Conservation (phyloP, 2,113 vertebrate species). For the Xenotilapia longispinis region DNA sequence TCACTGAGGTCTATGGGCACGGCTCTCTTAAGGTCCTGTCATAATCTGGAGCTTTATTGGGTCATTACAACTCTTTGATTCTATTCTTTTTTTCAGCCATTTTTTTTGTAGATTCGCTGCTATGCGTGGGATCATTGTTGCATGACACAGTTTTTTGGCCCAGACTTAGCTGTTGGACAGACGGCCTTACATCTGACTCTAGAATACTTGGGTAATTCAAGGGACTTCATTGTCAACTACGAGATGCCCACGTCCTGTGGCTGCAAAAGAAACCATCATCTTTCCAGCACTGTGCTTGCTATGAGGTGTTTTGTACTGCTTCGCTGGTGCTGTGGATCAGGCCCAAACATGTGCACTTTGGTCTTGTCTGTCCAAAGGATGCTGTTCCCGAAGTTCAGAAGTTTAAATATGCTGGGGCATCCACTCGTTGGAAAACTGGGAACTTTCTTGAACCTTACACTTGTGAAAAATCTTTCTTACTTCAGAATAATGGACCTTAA, state of each 20-base stretch:
- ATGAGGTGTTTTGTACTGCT: background rate
- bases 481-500: background rate
- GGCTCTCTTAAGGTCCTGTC: rapidly evolving
- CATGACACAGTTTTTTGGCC: background rate
- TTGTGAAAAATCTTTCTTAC: background rate
- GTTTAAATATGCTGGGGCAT: background rate
- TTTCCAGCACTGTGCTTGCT: background rate
- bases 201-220: background rate
- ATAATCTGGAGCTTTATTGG: background rate
- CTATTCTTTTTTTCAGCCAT: rapidly evolving
- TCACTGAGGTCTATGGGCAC: background rate
- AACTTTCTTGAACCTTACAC: background rate
- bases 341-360: background rate
- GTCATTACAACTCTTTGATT: background rate
- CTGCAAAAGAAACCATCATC: background rate
- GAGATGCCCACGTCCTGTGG: background rate
- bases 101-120: background rate
- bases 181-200: background rate
- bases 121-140: background rate
- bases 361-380: background rate
- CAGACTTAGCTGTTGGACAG: background rate
- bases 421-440: rapidly evolving
- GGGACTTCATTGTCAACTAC: background rate
- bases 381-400: background rate
- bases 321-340: background rate